A percentile compares a stretch with the other conserved stretches of the same genome.
These are phyloP conservation scores for Paralvinella palmiformis DNA, from an alignment of 1,140 invertebrate species.

Conservation along the genomic window DNA sequence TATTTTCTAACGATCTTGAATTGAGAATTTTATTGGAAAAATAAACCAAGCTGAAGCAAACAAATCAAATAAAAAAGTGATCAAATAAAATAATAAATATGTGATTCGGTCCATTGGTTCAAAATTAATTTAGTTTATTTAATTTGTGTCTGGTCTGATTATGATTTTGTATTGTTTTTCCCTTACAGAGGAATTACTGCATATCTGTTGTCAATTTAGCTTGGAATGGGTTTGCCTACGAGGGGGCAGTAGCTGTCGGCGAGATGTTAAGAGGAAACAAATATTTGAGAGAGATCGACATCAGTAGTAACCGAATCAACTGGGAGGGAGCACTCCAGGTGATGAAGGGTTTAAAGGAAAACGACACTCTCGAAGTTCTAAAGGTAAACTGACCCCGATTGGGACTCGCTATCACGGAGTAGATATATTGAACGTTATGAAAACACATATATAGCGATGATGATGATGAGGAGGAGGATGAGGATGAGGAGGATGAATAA, in stretches of 20 bases:
- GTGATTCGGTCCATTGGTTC: no score
- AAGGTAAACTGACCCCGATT: background rate
- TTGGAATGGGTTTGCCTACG: constrained; percentile 24
- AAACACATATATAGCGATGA: background rate
- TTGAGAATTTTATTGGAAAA: no score
- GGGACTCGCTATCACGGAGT: no score
- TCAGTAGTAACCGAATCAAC: constrained; percentile 22
- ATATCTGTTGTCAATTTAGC: constrained; percentile 17
- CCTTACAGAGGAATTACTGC: constrained; percentile 20
- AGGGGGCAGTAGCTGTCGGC: constrained; percentile 19
- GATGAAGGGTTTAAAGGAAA: constrained; percentile 21
- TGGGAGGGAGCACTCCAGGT: constrained; percentile 23
- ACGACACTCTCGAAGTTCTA: constrained; percentile 22
- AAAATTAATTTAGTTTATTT: no score
- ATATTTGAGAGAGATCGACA: constrained; percentile 21
- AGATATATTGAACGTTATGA: no score
- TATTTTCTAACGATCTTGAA: no score
- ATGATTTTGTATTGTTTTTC: background rate
- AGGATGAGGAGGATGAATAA: background rate
- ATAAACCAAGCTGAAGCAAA: no score
- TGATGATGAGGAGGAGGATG: background rate
- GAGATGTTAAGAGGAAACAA: constrained; percentile 22
- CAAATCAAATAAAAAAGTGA: no score
- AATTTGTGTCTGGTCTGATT: background rate
- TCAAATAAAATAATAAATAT: no score